A percentile compares a stretch with the other conserved stretches of the same genome.
These are phyloP conservation scores for Lordiphosa stackelbergi DNA, from an alignment of 1,140 invertebrate species.

Conservation along the genomic window DNA sequence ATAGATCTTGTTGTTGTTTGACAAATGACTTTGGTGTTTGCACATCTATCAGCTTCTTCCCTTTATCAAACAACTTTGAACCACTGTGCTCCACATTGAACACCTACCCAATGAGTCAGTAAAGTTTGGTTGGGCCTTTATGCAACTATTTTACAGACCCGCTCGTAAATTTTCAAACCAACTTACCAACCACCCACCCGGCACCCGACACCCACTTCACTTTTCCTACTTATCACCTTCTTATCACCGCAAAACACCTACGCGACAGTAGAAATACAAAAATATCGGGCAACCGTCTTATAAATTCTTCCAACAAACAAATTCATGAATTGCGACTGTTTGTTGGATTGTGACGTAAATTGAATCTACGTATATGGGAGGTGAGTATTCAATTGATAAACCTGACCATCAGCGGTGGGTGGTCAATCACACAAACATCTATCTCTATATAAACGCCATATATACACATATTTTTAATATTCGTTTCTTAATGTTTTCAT, in stretches of 20 bases:
- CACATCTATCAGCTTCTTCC: too few species aligned
- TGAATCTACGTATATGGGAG: conserved; percentile 21
- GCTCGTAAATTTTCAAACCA: conserved; percentile 30
- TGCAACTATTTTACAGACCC: conserved; percentile 28
- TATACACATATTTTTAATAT: conserved; percentile 42
- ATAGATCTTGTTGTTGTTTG: too few species aligned
- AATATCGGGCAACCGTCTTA: conserved; percentile 4
- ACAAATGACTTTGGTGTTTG: too few species aligned
- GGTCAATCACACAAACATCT: conserved; percentile 42
- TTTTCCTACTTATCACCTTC: conserved; percentile 14
- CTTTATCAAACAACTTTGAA: background rate
- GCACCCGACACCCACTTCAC: conserved; percentile 25
- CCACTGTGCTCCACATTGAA: background rate
- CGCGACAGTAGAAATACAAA: conserved; percentile 6
- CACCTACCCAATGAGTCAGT: too few species aligned
- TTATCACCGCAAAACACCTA: conserved; percentile 30
- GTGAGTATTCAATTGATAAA: conserved; percentile 26
- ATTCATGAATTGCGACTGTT: conserved; percentile 58
- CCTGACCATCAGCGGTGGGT: conserved; percentile 46
- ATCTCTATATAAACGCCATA: conserved; percentile 7
- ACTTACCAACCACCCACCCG: conserved; percentile 1
- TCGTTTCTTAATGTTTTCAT: conserved; percentile 59
- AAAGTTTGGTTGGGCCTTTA: conserved; percentile 25
- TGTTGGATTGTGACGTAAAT: conserved; percentile 57
- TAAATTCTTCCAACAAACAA: conserved; percentile 28